A percentile compares a stretch with the other conserved stretches of the same genome.
Evolutionary conservation across 2,113 vertebrate species (phyloP).

Genomic region (Hyperopisus bebe): DNA sequence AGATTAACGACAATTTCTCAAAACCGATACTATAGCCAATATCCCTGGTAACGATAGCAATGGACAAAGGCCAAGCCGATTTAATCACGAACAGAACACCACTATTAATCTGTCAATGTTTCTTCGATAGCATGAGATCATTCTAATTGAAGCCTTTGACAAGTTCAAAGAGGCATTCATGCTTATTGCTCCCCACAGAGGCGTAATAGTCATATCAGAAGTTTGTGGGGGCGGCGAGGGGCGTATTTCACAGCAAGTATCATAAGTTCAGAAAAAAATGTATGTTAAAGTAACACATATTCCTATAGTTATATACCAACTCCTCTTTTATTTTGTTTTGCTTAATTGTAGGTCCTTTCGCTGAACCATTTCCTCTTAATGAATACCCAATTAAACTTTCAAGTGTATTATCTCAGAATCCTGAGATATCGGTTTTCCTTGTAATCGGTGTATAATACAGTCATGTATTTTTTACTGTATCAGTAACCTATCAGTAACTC

Average conservation of each 20-base stretch:
- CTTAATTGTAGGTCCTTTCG: neutral
- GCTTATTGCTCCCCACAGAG: neutral
- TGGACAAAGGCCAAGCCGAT: neutral
- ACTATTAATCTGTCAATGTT: neutral
- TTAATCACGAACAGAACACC: neutral
- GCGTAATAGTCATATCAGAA: neutral
- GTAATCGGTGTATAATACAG: neutral
- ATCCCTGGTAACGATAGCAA: neutral
- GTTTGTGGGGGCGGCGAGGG: neutral
- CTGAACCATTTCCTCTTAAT: neutral
- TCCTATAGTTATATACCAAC: neutral
- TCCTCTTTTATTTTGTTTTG: neutral
- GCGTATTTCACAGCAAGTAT: neutral
- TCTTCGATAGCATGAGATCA: neutral
- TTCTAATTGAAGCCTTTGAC: constrained; percentile 2
- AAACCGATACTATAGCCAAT: neutral
- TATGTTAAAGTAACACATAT: neutral
- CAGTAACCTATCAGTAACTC: neutral
- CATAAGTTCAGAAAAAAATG: neutral
- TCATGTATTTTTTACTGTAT: neutral
- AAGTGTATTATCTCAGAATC: neutral
- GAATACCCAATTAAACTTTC: neutral
- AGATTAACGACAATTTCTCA: neutral
- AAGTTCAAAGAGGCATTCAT: neutral
- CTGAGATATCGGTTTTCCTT: neutral